Base-by-base conservation (phyloP, 2,113 vertebrate genomes). In the Calonectris borealis region DNA sequence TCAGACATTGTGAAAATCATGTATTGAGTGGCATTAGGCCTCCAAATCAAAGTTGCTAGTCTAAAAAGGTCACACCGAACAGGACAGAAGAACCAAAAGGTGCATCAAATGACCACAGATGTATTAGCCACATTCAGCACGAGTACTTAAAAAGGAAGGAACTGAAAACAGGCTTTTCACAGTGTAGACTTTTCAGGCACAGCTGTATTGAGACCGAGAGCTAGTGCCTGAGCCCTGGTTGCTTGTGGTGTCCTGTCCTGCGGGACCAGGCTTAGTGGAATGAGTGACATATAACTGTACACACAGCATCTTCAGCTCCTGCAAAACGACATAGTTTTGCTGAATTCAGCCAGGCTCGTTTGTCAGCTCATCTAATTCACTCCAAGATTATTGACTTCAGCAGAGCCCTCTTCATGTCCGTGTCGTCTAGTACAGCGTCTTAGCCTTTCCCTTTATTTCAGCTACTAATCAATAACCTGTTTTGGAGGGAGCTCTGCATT, bases 341-440 rank as follows among this genome's bases (percentile, higher is more conserved):
- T 87, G 61, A 68, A 29, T 79, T 88, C 25, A 36, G 8, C 13
- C 42, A 40, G 15, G 20, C 36, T 55, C 0, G 1, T 44, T 73
- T 81, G 71, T 89, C 29, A 62, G 15, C 11, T 92, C 11, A 32
- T 52, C 26, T 61, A 44, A 79, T 48, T 65, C 29, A 36, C 9
- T 7, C 5, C 6, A 70, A 54, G 31, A 13, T 42, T 51, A 48
- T 3, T 46, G 49, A 36, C 24, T 52, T 76, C 27, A 61, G 17
- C 25, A 80, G 6, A 88, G 6, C 6, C 3, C 16, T 68, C 61
- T 82, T 52, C 32, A 52, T 42, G 18, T 34, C 40, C 4, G 3
- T 52, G 25, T 31, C 0, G 1, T 13, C 3, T 22, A 17, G 16
- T 34, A 61, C 60, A 66, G 26, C 0, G 0, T n/a, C 19, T 69